Percentiles rank a stretch among this genome's conserved stretches.
Conservation (phyloP, 2,888 invertebrate genomes). For the Lomographa bimaculata region DNA sequence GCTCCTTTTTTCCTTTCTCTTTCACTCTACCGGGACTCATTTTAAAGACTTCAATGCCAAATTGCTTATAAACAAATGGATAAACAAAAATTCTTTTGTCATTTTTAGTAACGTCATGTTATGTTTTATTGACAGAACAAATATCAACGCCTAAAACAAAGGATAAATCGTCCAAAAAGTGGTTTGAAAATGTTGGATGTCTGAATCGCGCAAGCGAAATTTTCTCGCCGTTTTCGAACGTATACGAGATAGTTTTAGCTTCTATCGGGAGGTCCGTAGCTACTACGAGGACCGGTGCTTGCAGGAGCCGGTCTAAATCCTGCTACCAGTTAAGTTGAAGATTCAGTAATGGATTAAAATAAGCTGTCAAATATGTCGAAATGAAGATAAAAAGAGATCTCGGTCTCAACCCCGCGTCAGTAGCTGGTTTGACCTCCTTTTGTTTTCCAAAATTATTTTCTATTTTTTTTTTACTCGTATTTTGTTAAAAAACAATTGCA, state of each 20-base stretch:
- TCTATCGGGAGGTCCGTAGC: slow-evolving; percentile 16
- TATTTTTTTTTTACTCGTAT: too few species aligned
- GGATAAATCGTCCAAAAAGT: background rate
- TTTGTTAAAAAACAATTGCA: too few species aligned
- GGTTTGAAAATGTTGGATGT: background rate
- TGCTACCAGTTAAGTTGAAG: slow-evolving; percentile 7
- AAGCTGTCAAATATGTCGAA: slow-evolving; percentile 11
- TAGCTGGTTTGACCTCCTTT: slow-evolving; percentile 17
- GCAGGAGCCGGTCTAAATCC: slow-evolving; percentile 11
- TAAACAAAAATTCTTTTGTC: too few species aligned
- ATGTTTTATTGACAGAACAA: too few species aligned
- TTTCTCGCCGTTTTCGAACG: background rate
- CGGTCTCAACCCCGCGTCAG: slow-evolving; percentile 10
- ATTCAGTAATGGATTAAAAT: slow-evolving; percentile 4
- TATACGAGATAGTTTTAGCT: too few species aligned
- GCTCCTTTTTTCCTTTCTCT: too few species aligned
- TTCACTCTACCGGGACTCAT: too few species aligned
- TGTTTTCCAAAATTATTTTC: too few species aligned
- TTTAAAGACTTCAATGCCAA: too few species aligned
- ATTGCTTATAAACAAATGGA: too few species aligned
- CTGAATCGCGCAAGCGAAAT: slow-evolving; percentile 11
- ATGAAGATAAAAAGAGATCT: slow-evolving; percentile 13
- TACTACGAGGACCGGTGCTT: slow-evolving; percentile 13
- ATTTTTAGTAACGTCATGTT: too few species aligned
- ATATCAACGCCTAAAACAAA: too few species aligned